phyloP scores from a whole-genome alignment of 2,113 vertebrate genomes.

The Leptodactylus fuscus region DNA sequence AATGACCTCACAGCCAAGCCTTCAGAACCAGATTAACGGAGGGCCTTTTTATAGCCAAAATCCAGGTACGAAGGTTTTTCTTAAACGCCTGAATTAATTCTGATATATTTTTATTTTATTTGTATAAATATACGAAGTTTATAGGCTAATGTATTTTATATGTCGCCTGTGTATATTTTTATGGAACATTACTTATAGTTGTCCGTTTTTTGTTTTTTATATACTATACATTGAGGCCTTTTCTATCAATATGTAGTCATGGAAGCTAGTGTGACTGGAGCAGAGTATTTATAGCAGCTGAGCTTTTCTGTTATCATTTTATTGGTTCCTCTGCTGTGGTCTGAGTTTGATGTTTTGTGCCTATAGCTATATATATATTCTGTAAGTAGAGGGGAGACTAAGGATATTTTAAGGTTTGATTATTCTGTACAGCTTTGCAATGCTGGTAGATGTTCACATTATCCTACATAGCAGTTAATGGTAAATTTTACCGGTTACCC shows the following conservation, averaged over 20 bases:
- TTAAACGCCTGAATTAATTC: not conserved
- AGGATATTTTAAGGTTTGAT: too few species aligned
- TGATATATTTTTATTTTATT: not conserved
- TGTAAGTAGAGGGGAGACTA: too few species aligned
- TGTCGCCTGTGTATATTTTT: not conserved
- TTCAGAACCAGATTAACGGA: conserved; percentile 91
- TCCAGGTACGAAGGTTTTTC: conserved; percentile 77
- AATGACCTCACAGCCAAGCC: conserved; percentile 87
- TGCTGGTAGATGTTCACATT: too few species aligned
- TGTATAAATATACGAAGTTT: not conserved
- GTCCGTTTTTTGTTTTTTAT: not conserved
- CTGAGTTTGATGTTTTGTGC: too few species aligned
- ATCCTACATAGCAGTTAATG: not conserved
- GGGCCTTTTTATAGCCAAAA: conserved; percentile 93
- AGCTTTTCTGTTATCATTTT: too few species aligned
- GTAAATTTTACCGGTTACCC: not conserved
- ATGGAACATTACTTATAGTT: not conserved
- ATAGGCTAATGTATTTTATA: not conserved
- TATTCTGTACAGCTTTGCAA: too few species aligned
- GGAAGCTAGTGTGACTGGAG: too few species aligned
- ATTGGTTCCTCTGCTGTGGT: too few species aligned
- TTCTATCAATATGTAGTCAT: too few species aligned
- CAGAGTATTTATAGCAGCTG: too few species aligned
- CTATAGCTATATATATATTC: too few species aligned
- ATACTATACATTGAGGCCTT: too few species aligned